Evolutionary conservation across 2,797 vertebrate species (phyloP).

Genomic region (Tamandua tetradactyla): DNA sequence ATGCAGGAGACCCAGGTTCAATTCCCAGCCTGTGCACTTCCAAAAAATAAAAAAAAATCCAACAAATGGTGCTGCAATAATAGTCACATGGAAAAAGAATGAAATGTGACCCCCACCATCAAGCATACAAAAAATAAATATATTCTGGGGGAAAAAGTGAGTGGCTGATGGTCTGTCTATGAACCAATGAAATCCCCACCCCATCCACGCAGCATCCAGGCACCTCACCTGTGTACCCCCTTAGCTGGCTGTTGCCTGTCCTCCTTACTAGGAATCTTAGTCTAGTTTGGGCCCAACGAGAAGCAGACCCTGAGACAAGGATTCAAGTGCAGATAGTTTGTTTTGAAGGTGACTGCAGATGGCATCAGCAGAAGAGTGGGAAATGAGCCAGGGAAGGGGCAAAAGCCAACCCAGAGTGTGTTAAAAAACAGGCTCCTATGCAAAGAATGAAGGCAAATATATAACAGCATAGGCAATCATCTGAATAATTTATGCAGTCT

Average conservation of each 20-base stretch:
- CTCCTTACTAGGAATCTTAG: background rate
- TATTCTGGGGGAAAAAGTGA: no score
- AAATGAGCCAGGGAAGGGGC: background rate
- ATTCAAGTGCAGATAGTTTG: background rate
- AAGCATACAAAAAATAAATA: no score
- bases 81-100: no score
- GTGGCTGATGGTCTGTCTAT: no score
- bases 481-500: background rate
- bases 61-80: no score
- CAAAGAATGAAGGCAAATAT: background rate
- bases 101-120: no score
- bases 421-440: background rate
- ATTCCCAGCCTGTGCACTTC: no score
- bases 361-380: background rate
- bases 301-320: background rate
- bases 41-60: no score
- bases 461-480: background rate
- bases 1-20: no score
- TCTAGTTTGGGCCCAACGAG: background rate
- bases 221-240: background rate
- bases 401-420: background rate
- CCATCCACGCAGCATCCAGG: background rate
- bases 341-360: background rate
- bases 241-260: background rate
- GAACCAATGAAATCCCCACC: background rate